Conservation (phyloP, 2,888 invertebrate species). For the Scaptodrosophila latifasciaeformis region DNA sequence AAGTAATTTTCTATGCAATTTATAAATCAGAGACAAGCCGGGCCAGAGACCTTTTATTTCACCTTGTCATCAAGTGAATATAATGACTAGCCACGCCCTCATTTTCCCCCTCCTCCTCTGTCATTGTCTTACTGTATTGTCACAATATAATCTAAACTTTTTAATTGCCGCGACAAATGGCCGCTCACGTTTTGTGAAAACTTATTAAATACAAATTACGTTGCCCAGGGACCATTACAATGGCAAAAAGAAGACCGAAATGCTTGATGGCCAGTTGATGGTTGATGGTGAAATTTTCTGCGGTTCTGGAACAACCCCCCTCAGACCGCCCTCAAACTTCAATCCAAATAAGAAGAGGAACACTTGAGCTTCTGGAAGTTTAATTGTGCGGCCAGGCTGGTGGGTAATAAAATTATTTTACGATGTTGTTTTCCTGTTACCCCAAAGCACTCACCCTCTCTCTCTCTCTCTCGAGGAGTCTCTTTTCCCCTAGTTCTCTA, state of each 20-base stretch:
- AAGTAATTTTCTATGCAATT: slow-evolving; percentile 36
- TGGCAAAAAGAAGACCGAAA: slow-evolving; percentile 29
- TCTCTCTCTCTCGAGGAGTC: slow-evolving; percentile 16
- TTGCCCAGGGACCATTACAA: not conserved
- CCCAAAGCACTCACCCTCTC: not conserved
- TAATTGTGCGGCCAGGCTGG: slow-evolving; percentile 66
- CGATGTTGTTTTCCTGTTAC: slow-evolving; percentile 48
- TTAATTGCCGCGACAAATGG: slow-evolving; percentile 64
- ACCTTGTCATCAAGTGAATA: slow-evolving; percentile 45
- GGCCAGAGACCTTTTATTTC: slow-evolving; percentile 13
- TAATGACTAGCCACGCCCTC: slow-evolving; percentile 20
- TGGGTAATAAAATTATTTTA: slow-evolving; percentile 64
- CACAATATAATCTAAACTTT: slow-evolving; percentile 59
- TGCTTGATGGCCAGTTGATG: slow-evolving; percentile 15
- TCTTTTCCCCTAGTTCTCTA: not conserved
- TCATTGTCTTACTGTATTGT: slow-evolving; percentile 31
- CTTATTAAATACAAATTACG: slow-evolving; percentile 39
- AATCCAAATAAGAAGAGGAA: too few relatives aligned
- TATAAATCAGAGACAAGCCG: slow-evolving; percentile 28
- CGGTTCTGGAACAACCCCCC: too few relatives aligned
- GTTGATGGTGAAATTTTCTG: too few relatives aligned
- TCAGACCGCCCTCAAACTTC: too few relatives aligned
- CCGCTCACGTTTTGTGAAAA: slow-evolving; percentile 42
- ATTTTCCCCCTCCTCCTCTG: slow-evolving; percentile 18
- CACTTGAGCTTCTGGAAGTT: slow-evolving; percentile 34